Evolutionary conservation across 2,888 invertebrate species (phyloP).

Genomic region (Dicyrtomina minuta): DNA sequence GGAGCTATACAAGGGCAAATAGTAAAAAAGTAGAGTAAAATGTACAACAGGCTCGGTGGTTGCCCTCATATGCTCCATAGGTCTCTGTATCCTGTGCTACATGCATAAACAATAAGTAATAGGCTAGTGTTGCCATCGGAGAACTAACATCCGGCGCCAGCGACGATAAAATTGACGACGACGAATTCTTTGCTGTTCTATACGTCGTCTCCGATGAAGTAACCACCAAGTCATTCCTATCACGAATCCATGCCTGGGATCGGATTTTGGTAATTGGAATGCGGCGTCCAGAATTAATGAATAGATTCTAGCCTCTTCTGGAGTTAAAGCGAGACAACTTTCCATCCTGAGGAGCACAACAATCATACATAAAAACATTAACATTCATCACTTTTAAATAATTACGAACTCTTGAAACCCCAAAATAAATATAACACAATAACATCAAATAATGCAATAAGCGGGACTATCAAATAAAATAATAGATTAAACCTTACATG

Average conservation of each 20-base stretch:
- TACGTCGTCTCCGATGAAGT: constrained; percentile 41
- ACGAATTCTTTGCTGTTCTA: constrained; percentile 43
- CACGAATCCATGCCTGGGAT: constrained; percentile 46
- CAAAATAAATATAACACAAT: not conserved
- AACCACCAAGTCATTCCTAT: constrained; percentile 51
- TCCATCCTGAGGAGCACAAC: constrained; percentile 23
- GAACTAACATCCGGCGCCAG: constrained; percentile 40
- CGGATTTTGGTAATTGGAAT: constrained; percentile 42
- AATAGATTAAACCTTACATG: too few relatives aligned
- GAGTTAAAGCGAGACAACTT: constrained; percentile 33
- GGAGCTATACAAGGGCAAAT: too few relatives aligned
- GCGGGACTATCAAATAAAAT: too few relatives aligned
- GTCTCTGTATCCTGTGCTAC: too few relatives aligned
- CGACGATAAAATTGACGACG: constrained; percentile 46
- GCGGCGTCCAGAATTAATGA: constrained; percentile 45
- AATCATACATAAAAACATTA: not conserved
- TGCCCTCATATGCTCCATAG: too few relatives aligned
- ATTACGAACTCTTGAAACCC: not conserved
- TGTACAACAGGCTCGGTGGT: too few relatives aligned
- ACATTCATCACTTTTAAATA: not conserved
- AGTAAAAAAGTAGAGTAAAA: too few relatives aligned
- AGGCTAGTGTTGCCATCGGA: constrained; percentile 43
- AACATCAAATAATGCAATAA: too few relatives aligned
- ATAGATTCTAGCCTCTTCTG: constrained; percentile 44
- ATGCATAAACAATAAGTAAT: too few relatives aligned